Percentiles rank a stretch among this genome's conserved stretches.
Conservation (phyloP, 2,888 invertebrate species). For the Nyleta sp. region DNA sequence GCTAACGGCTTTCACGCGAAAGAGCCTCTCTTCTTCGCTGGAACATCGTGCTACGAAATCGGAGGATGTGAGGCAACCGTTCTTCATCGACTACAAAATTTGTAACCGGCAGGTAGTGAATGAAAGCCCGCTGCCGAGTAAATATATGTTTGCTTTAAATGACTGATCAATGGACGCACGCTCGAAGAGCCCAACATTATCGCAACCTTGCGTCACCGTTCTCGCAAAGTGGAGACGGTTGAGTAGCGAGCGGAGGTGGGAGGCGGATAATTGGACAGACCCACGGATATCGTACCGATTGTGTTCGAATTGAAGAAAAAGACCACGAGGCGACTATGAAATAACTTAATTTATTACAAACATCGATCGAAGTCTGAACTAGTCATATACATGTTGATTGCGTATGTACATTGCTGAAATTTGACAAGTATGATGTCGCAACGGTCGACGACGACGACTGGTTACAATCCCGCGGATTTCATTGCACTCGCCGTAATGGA, state of each 20-base stretch:
- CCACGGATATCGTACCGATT: background rate
- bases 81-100: background rate
- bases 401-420: constrained; percentile 48
- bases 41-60: constrained; percentile 14
- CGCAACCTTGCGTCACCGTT: constrained; percentile 13
- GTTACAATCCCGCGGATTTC: no score
- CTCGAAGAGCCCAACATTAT: background rate
- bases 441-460: no score
- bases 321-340: constrained; percentile 14
- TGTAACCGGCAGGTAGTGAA: constrained; percentile 5
- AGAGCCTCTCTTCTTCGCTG: background rate
- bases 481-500: no score
- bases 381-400: constrained; percentile 53
- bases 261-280: background rate
- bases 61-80: constrained; percentile 13
- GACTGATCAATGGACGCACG: constrained; percentile 6
- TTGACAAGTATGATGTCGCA: no score
- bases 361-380: constrained; percentile 32
- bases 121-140: background rate
- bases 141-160: constrained; percentile 22
- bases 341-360: constrained; percentile 58
- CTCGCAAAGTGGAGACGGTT: background rate
- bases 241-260: background rate
- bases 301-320: background rate
- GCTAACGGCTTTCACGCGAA: constrained; percentile 24